These are phyloP conservation scores for Poecilia picta DNA, from an alignment of 2,797 vertebrate species.

Conservation along the genomic window DNA sequence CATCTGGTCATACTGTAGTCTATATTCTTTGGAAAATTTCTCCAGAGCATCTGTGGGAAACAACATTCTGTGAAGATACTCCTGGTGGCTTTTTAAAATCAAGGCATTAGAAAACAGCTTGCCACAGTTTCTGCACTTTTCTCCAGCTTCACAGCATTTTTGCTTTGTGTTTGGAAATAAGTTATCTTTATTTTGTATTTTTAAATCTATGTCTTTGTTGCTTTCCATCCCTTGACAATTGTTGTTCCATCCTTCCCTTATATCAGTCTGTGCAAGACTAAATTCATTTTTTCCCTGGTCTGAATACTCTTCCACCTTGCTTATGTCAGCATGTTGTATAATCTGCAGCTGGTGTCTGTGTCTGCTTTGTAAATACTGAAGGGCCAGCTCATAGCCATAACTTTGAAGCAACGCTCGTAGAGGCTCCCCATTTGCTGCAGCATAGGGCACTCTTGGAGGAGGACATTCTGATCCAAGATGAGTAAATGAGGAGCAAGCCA, in stretches of 20 bases:
- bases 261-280: slow-evolving; percentile 37
- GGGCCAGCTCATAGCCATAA: slow-evolving; percentile 96
- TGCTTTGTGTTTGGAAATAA: slow-evolving; percentile 45
- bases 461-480: slow-evolving; percentile 81
- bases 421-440: slow-evolving; percentile 88
- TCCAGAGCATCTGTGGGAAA: slow-evolving; percentile 93
- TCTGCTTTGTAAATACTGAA: slow-evolving; percentile 97
- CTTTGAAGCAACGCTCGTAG: slow-evolving; percentile 94
- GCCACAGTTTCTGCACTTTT: slow-evolving; percentile 91
- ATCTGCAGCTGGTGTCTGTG: slow-evolving; percentile 92
- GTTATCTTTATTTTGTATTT: slow-evolving; percentile 36
- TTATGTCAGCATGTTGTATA: slow-evolving; percentile 39
- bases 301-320: slow-evolving; percentile 47
- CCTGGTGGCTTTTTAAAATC: slow-evolving; percentile 98
- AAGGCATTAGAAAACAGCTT: slow-evolving; percentile 96
- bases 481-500: slow-evolving; percentile 54
- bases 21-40: slow-evolving; percentile 94
- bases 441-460: slow-evolving; percentile 93
- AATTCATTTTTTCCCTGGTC: slow-evolving; percentile 36
- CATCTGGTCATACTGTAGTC: slow-evolving; percentile 93
- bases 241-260: slow-evolving; percentile 27
- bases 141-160: slow-evolving; percentile 66
- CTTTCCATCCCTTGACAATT: slow-evolving; percentile 18
- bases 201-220: slow-evolving; percentile 38
- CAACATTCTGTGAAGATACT: slow-evolving; percentile 92